Conservation (phyloP, 1,140 invertebrate species). For the Pararge aegeria region DNA sequence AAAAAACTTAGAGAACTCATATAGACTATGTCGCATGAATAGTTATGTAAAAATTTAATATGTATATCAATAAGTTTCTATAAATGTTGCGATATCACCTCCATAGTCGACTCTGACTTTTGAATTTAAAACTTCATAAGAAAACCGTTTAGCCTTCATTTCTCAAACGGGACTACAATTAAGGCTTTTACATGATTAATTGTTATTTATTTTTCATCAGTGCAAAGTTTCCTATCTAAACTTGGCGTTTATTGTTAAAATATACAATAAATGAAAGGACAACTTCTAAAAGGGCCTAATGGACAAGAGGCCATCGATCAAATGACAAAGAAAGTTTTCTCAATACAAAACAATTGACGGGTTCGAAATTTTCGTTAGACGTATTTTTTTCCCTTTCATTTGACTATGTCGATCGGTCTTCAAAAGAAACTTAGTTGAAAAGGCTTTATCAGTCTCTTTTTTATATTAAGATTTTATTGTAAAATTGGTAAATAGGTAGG, state of each 20-base stretch:
- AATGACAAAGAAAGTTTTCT: constrained; percentile 72
- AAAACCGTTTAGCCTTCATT: constrained; percentile 5
- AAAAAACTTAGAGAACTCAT: constrained; percentile 17
- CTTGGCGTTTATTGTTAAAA: constrained; percentile 65
- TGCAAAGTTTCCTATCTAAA: constrained; percentile 56
- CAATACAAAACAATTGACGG: constrained; percentile 72
- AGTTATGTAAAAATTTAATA: too few relatives aligned
- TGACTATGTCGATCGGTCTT: constrained; percentile 32
- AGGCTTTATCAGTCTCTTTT: constrained; percentile 7
- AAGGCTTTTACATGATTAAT: constrained; percentile 57
- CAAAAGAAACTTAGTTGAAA: constrained; percentile 30
- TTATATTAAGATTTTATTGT: background rate
- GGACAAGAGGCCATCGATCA: constrained; percentile 77
- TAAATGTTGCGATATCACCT: too few relatives aligned
- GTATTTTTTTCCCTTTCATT: constrained; percentile 26
- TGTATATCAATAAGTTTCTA: constrained; percentile 10
- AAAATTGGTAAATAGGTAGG: background rate
- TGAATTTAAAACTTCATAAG: background rate
- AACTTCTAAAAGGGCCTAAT: constrained; percentile 76
- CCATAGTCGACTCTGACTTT: too few relatives aligned
- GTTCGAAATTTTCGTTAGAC: constrained; percentile 46
- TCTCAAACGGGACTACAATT: constrained; percentile 11
- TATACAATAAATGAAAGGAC: constrained; percentile 74
- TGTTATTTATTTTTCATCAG: constrained; percentile 57
- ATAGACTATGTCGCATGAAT: constrained; percentile 6